Evolutionary conservation across 2,113 vertebrate genomes (phyloP).

Genomic region (Thunnus maccoyii): DNA sequence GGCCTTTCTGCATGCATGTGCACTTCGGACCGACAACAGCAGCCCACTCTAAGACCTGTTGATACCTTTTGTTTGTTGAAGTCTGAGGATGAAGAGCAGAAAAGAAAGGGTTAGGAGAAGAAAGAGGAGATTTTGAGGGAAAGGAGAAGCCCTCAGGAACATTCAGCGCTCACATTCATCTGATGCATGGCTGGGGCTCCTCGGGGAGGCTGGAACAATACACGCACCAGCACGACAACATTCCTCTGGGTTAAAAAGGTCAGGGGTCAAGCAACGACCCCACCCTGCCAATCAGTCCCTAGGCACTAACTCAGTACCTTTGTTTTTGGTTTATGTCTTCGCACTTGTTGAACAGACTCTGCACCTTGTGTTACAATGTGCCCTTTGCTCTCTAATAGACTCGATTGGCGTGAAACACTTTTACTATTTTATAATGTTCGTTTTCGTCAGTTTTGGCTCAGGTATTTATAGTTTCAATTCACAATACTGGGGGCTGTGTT

Average conservation of each 20-base stretch:
- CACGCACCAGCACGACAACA: constrained; percentile 78
- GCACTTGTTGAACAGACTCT: constrained; percentile 79
- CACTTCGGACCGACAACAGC: constrained; percentile 50
- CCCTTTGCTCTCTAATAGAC: constrained; percentile 74
- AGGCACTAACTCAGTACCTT: constrained; percentile 71
- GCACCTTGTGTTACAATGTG: constrained; percentile 73
- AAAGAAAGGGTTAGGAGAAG: constrained; percentile 67
- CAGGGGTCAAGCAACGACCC: constrained; percentile 73
- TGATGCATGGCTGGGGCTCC: constrained; percentile 70
- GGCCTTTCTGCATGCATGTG: constrained; percentile 23
- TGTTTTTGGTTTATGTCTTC: constrained; percentile 74
- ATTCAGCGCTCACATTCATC: constrained; percentile 70
- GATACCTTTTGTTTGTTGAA: constrained; percentile 72
- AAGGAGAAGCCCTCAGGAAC: constrained; percentile 62
- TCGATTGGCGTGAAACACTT: constrained; percentile 18
- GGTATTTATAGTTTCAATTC: neutral
- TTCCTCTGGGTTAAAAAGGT: constrained; percentile 82
- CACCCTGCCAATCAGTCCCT: constrained; percentile 79
- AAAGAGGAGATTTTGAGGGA: constrained; percentile 45
- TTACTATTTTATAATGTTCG: constrained; percentile 8
- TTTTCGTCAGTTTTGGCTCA: constrained; percentile 15
- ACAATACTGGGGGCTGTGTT: neutral
- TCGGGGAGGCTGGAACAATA: constrained; percentile 79
- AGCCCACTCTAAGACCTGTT: constrained; percentile 51
- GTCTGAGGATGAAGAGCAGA: constrained; percentile 62